Conservation (phyloP, 2,888 invertebrate species). For the Hirtodrosophila cameraria region DNA sequence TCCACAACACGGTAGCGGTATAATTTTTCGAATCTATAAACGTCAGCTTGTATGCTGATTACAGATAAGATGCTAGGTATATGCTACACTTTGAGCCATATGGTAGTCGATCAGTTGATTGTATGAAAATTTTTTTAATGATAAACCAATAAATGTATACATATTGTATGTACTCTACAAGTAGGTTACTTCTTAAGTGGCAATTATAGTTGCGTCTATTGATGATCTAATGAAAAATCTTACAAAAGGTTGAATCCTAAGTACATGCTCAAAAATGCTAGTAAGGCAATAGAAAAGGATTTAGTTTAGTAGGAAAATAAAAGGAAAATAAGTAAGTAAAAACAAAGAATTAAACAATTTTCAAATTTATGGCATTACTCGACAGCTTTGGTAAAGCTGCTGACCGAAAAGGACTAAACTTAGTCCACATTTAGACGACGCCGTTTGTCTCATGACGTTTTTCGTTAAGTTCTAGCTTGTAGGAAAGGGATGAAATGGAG, state of each 20-base stretch:
- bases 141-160: not conserved
- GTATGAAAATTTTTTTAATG: slow-evolving; percentile 3
- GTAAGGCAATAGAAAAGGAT: not conserved
- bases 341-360: no score
- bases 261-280: not conserved
- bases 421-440: no score
- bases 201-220: not conserved
- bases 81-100: slow-evolving; percentile 32
- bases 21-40: slow-evolving; percentile 4
- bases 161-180: not conserved
- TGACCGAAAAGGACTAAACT: no score
- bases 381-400: no score
- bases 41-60: slow-evolving; percentile 25
- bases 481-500: no score
- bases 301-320: not conserved
- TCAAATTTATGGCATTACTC: no score
- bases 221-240: no score
- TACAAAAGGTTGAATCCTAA: not conserved
- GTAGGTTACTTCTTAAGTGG: not conserved
- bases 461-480: no score
- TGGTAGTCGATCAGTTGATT: slow-evolving; percentile 29
- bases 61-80: slow-evolving; percentile 27
- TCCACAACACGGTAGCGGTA: slow-evolving; percentile 31
- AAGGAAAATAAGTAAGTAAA: no score
- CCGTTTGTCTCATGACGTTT: no score